phyloP scores from a whole-genome alignment of 1,140 invertebrate genomes.

The Plodia interpunctella region DNA sequence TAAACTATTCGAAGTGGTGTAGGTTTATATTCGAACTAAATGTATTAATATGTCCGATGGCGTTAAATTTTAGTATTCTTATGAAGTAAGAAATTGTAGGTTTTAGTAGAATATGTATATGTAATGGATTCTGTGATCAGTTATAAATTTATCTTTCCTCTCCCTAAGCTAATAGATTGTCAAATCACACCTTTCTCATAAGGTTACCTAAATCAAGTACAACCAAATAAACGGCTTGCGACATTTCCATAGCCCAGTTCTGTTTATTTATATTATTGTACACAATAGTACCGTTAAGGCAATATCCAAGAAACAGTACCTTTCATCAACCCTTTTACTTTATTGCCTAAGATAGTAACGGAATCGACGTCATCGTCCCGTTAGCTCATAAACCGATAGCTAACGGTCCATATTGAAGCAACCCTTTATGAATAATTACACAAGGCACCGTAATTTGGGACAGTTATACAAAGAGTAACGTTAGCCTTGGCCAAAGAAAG shows the following conservation, averaged over 20 bases:
- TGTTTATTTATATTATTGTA: background rate
- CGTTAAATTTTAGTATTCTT: too few relatives aligned
- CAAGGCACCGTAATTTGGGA: conserved; percentile 62
- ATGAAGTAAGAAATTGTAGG: too few relatives aligned
- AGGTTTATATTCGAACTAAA: too few relatives aligned
- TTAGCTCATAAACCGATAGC: conserved; percentile 46
- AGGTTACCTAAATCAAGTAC: too few relatives aligned
- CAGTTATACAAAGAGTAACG: conserved; percentile 59
- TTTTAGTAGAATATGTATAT: too few relatives aligned
- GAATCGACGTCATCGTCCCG: conserved; percentile 35
- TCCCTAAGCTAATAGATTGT: too few relatives aligned
- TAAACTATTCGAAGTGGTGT: too few relatives aligned
- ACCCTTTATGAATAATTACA: conserved; percentile 71
- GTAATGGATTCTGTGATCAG: too few relatives aligned
- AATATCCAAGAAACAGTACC: conserved; percentile 2
- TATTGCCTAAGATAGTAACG: conserved; percentile 29
- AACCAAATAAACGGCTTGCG: too few relatives aligned
- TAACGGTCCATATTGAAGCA: conserved; percentile 63
- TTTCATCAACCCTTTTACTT: conserved; percentile 10
- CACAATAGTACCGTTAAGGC: background rate
- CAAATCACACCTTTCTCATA: too few relatives aligned
- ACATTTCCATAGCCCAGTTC: background rate
- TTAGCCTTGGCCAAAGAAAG: conserved; percentile 60
- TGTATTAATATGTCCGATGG: too few relatives aligned
- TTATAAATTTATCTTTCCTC: too few relatives aligned